Percentiles rank a stretch among this genome's conserved stretches.
Evolutionary conservation across 2,113 vertebrate species (phyloP).

Genomic region (Pteronura brasiliensis): DNA sequence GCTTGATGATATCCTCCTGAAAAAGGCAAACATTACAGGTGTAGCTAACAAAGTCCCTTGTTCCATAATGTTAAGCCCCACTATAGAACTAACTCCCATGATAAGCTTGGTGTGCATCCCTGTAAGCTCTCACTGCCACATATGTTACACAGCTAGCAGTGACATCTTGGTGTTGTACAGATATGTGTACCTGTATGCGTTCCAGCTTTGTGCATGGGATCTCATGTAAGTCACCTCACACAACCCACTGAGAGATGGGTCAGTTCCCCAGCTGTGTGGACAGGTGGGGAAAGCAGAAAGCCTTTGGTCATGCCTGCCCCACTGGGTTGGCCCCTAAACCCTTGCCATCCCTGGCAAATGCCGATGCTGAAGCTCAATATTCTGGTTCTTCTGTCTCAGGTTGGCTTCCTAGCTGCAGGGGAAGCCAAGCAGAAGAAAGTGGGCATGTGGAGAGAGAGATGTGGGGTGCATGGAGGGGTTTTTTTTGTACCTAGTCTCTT

Average conservation of each 20-base stretch:
- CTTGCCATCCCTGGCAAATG: neutral
- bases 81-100: neutral
- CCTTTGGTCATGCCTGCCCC: neutral
- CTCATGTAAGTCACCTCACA: neutral
- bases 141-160: neutral
- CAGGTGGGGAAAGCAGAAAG: neutral
- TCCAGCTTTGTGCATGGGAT: neutral
- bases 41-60: neutral
- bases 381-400: neutral
- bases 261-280: neutral
- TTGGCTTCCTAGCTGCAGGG: neutral
- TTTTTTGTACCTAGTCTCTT: neutral
- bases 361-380: neutral
- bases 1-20: neutral
- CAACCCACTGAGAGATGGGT: neutral
- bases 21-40: neutral
- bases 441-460: neutral
- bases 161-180: neutral
- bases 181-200: neutral
- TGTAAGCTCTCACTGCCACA: neutral
- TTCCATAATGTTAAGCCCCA: neutral
- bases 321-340: neutral
- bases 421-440: neutral
- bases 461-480: rapidly evolving
- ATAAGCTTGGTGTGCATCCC: neutral